phyloP scores from a whole-genome alignment of 1,140 invertebrate species.

The Lepidurus apus region DNA sequence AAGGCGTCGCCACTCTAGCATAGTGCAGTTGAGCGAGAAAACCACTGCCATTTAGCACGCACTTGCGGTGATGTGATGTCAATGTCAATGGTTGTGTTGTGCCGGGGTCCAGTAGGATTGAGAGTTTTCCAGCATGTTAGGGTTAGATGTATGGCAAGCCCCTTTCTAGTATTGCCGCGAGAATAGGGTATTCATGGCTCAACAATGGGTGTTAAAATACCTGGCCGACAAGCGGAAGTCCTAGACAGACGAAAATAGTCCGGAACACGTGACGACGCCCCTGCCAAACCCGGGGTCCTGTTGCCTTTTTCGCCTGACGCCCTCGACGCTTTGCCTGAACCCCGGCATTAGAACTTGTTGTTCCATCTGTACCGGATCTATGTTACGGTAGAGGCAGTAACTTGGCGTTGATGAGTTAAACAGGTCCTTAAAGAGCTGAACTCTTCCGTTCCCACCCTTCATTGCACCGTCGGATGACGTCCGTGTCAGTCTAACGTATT shows the following conservation, averaged over 20 bases:
- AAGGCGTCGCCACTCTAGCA: no score
- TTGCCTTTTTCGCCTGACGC: not conserved
- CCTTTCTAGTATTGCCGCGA: no score
- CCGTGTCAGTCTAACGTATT: not conserved
- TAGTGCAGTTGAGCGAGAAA: no score
- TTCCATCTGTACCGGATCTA: slow-evolving; percentile 5
- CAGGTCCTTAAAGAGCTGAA: not conserved
- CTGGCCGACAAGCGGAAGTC: not conserved
- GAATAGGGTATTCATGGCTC: not conserved
- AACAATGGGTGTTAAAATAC: slow-evolving; percentile 14
- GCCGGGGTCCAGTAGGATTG: no score
- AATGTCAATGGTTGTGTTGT: no score
- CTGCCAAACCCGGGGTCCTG: not conserved
- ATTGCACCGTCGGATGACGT: not conserved
- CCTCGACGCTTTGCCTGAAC: not conserved
- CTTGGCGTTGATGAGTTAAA: not conserved
- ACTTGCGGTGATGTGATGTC: no score
- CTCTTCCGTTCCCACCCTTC: not conserved
- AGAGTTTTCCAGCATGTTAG: no score
- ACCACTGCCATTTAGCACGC: no score
- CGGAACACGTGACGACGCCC: slow-evolving; percentile 16
- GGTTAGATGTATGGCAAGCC: no score
- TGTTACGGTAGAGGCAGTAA: not conserved
- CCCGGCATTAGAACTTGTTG: not conserved
- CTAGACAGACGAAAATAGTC: slow-evolving; percentile 4